A percentile compares a stretch with the other conserved stretches of the same genome.
These are phyloP conservation scores for Gadopsis marmoratus DNA, from an alignment of 2,797 vertebrate species.

Conservation along the genomic window DNA sequence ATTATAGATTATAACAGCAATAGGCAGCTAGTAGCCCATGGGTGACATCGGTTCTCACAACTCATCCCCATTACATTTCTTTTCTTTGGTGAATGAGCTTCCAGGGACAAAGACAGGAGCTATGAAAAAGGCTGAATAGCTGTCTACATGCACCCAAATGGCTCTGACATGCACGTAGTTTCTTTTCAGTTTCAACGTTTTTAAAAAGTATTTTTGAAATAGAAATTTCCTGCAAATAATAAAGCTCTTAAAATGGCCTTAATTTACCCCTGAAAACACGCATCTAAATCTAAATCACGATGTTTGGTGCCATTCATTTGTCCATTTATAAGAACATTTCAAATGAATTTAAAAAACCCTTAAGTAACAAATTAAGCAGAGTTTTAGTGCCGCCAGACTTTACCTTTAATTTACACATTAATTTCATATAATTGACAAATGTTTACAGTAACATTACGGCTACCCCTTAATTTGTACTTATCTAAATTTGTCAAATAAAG, in stretches of 20 bases:
- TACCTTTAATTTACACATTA: not conserved
- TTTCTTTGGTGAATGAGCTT: constrained; percentile 28
- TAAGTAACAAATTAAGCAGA: not conserved
- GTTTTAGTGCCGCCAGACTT: not conserved
- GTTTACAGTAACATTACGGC: not conserved
- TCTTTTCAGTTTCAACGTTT: not conserved
- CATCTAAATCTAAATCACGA: not conserved
- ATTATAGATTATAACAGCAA: constrained; percentile 39
- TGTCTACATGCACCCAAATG: not conserved
- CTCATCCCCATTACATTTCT: constrained; percentile 22
- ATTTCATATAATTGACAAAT: not conserved
- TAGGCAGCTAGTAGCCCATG: constrained; percentile 9
- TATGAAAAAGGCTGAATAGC: constrained; percentile 7
- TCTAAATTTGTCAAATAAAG: not conserved
- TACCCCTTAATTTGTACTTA: not conserved
- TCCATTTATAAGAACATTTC: no score
- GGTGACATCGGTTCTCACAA: constrained; percentile 24
- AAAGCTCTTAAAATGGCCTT: not conserved
- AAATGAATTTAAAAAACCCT: not conserved
- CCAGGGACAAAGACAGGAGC: not conserved
- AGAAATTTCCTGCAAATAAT: not conserved
- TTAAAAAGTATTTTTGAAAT: not conserved
- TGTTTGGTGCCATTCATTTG: not conserved
- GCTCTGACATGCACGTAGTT: not conserved
- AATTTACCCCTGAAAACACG: not conserved